Percentiles rank a stretch among this genome's conserved stretches.
Conservation (phyloP, 2,113 vertebrate species). For the Alligator sinensis region DNA sequence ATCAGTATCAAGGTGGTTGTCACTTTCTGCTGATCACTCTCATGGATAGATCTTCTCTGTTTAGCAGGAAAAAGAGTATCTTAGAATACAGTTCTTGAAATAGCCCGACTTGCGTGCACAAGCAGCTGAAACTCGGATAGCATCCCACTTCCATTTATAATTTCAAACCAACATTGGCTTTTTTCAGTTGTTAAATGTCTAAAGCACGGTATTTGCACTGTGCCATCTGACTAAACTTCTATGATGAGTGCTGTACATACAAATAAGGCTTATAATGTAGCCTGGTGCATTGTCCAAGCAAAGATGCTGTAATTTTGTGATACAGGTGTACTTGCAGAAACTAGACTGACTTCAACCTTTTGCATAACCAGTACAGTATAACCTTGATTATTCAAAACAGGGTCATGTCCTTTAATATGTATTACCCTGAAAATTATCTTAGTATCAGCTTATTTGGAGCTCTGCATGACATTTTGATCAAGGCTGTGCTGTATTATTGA, state of each 20-base stretch:
- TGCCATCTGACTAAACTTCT: neutral
- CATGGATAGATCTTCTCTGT: neutral
- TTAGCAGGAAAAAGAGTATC: neutral
- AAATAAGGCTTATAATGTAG: accelerated
- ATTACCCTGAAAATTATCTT: neutral
- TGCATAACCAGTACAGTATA: neutral
- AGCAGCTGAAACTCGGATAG: accelerated
- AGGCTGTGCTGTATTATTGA: neutral
- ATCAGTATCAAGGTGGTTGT: neutral
- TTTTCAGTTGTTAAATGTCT: neutral
- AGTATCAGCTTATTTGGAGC: neutral
- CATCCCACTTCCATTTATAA: accelerated
- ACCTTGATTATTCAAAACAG: neutral
- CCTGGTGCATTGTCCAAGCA: neutral
- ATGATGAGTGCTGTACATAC: too few species aligned
- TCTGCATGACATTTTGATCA: accelerated
- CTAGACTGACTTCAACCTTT: accelerated
- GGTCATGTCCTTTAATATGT: too few species aligned
- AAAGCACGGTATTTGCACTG: neutral
- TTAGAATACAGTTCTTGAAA: neutral
- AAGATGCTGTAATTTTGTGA: neutral
- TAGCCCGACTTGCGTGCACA: neutral
- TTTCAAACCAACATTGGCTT: accelerated
- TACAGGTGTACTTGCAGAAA: neutral
- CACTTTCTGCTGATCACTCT: neutral